A percentile compares a stretch with the other conserved stretches of the same genome.
These are phyloP conservation scores for Leptobrachium leishanense DNA, from an alignment of 2,113 vertebrate species.

Conservation along the genomic window DNA sequence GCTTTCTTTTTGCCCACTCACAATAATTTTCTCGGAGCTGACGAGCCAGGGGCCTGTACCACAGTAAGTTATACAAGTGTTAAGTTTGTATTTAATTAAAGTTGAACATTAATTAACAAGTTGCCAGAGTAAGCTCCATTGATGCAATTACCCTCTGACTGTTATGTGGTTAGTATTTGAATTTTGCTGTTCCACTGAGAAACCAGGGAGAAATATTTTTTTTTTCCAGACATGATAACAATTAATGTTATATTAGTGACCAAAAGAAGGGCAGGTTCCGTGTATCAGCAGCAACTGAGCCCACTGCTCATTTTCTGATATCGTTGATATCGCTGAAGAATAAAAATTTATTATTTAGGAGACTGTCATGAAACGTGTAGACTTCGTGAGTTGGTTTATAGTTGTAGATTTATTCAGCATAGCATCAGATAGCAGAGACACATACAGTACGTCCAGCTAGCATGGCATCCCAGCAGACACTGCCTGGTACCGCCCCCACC, in stretches of 20 bases:
- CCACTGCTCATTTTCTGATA: not conserved
- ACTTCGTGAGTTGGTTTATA: too few relatives aligned
- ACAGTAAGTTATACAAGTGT: conserved; percentile 34
- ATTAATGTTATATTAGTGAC: not conserved
- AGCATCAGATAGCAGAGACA: too few relatives aligned
- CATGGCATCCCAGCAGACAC: too few relatives aligned
- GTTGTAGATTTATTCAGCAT: too few relatives aligned
- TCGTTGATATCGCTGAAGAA: too few relatives aligned
- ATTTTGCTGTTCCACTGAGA: conserved; percentile 41
- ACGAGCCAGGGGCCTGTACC: conserved; percentile 25
- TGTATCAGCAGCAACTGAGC: conserved; percentile 15
- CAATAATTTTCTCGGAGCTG: conserved; percentile 31
- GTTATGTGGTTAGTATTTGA: conserved; percentile 6
- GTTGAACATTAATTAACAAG: conserved; percentile 47
- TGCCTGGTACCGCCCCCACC: too few relatives aligned
- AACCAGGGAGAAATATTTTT: conserved; percentile 23
- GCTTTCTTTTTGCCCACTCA: conserved; percentile 28
- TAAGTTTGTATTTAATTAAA: conserved; percentile 46
- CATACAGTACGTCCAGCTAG: too few relatives aligned
- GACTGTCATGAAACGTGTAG: too few relatives aligned
- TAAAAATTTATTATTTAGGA: too few relatives aligned
- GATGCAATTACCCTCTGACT: conserved; percentile 46
- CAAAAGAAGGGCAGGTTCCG: not conserved
- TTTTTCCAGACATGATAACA: conserved; percentile 22
- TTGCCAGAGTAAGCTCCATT: conserved; percentile 35